Evolutionary conservation across 2,797 vertebrate species (phyloP), one percentile per base, ranked within the genome.

Genomic region (Agapornis canus): DNA sequence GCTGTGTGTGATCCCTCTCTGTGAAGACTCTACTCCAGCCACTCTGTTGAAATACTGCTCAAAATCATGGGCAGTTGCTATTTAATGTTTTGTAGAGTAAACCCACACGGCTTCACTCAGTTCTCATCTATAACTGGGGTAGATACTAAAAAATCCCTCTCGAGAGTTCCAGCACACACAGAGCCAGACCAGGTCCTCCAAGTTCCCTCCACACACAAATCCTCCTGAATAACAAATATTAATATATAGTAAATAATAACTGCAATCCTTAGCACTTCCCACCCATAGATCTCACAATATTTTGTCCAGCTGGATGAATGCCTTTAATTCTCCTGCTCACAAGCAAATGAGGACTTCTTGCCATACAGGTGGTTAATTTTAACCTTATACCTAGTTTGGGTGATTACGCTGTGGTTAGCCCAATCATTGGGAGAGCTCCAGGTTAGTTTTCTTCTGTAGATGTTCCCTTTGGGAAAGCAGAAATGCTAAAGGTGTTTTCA

Each of bases 191-290:
- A 90, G 90, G 86, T 89, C 88, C 85, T 95, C 59, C 77, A 60
- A 82, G 66, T 77, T 86, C 57, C 47, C 72, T 90, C 73, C 40
- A 68, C 77, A 70, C 32, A 51, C 25, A 82, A 95, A 93, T 82
- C 81, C 59, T 80, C 54, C 78, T 51, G 47, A 93, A 92, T 73
- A 94, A 60, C 51, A 90, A 89, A 90, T 93, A 93, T 86, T 86
- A 93, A 94, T 82, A 89, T 69, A 89, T 40, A 93, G 86, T 89
- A 92, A 95, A 95, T 92, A 94, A 86, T 92, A 73, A 86, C 60
- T 90, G 71, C 25, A 82, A 66, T 77, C 42, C 73, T 89, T 92
- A 92, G 65, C 76, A 79, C 80, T 93, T 93, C 52, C 60, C 83
- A 77, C 37, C 61, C 66, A 25, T 71, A 82, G 47, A 76, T 88